Conservation (phyloP, 2,113 vertebrate genomes). For the Alexandromys fortis region DNA sequence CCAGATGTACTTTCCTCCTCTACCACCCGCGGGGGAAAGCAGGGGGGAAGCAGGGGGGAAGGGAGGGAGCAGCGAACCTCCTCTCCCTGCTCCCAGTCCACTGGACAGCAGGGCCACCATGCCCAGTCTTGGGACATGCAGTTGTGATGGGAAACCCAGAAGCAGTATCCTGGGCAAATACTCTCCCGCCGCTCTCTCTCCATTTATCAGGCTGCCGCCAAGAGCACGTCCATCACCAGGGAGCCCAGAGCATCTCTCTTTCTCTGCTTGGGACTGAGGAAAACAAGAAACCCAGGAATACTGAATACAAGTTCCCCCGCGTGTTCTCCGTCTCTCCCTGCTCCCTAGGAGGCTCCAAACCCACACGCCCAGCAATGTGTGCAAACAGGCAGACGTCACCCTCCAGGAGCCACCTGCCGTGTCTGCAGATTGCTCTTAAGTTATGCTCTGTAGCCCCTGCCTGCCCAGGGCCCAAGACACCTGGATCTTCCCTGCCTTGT, state of each 20-base stretch:
- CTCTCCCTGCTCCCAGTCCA: constrained; percentile 28
- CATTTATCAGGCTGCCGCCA: constrained; percentile 47
- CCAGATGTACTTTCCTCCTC: too few species aligned
- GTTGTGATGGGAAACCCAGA: background rate
- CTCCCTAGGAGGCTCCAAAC: background rate
- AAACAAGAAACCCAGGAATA: background rate
- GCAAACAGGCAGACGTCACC: background rate
- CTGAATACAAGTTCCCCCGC: background rate
- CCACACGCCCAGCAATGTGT: background rate
- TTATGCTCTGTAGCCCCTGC: background rate
- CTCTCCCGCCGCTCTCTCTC: background rate
- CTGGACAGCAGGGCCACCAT: background rate
- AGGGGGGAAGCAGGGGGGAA: background rate
- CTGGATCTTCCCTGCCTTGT: background rate
- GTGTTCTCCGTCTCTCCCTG: background rate
- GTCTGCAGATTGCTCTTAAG: background rate
- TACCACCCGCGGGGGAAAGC: too few species aligned
- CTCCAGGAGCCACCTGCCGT: background rate
- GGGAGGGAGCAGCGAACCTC: background rate
- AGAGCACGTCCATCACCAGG: background rate
- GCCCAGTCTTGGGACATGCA: constrained; percentile 32
- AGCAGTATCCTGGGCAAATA: constrained; percentile 3
- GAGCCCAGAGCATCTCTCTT: background rate
- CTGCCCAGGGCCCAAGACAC: background rate
- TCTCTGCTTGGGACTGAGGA: constrained; percentile 2